phyloP scores from a whole-genome alignment of 2,113 vertebrate genomes.

The Leucosticte australis region DNA sequence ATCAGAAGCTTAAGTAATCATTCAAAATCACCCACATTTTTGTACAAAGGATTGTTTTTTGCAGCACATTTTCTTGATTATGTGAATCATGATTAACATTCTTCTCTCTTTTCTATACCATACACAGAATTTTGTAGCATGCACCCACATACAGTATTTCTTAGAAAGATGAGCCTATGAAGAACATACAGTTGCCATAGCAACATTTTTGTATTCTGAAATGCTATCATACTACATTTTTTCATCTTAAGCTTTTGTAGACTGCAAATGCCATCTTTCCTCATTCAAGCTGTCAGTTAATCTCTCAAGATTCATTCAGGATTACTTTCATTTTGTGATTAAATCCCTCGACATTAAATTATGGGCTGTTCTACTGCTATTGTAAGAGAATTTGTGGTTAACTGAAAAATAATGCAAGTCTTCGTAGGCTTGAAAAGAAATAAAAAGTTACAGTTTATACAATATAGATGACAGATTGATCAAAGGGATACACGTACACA shows the following conservation, averaged over 20 bases:
- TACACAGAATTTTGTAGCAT: background rate
- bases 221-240: background rate
- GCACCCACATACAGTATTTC: background rate
- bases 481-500: background rate
- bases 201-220: conserved; percentile 28
- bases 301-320: background rate
- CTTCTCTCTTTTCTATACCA: background rate
- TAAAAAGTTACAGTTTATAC: background rate
- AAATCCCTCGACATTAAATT: background rate
- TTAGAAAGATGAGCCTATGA: conserved; percentile 2
- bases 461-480: background rate
- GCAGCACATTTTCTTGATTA: background rate
- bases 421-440: background rate
- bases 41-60: background rate
- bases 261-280: conserved; percentile 4
- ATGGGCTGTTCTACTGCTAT: background rate
- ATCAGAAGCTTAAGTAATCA: background rate
- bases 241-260: conserved; percentile 2
- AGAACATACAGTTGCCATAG: conserved; percentile 34
- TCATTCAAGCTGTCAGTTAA: conserved; percentile 40
- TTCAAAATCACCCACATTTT: background rate
- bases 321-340: conserved; percentile 13
- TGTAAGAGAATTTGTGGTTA: background rate
- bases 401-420: background rate
- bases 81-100: background rate